Percentiles rank a stretch among this genome's conserved stretches.
These are phyloP conservation scores for Drosophila mimetica DNA, from an alignment of 2,888 invertebrate species.

Conservation along the genomic window DNA sequence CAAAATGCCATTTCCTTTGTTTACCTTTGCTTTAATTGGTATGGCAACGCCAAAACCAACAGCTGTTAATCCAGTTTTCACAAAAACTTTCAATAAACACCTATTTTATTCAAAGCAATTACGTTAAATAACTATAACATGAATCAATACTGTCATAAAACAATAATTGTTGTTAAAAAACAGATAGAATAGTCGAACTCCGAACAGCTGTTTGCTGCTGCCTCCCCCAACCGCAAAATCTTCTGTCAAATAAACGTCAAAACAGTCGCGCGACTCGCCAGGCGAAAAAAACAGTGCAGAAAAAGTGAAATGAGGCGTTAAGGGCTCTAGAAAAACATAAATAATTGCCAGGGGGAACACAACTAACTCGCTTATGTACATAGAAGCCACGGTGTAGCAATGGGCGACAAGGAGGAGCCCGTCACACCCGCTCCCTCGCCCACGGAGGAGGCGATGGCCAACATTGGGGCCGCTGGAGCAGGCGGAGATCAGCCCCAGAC, in stretches of 20 bases:
- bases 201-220: conserved; percentile 16
- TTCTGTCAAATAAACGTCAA: conserved; percentile 73
- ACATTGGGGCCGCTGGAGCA: conserved; percentile 43
- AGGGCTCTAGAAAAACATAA: conserved; percentile 36
- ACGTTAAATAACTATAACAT: not conserved
- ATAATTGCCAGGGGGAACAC: conserved; percentile 6
- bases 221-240: conserved; percentile 1
- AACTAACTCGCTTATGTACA: conserved; percentile 51
- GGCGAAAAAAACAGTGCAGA: conserved; percentile 28
- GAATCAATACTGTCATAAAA: too few species aligned
- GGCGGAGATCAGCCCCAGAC: conserved; percentile 14
- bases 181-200: not conserved
- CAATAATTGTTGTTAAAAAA: not conserved
- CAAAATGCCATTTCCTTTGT: not conserved
- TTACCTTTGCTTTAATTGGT: not conserved
- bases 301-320: conserved; percentile 52
- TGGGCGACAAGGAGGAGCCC: conserved; percentile 75
- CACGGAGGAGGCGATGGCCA: conserved; percentile 69
- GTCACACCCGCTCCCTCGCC: conserved; percentile 76
- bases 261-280: conserved; percentile 56
- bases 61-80: conserved; percentile 8
- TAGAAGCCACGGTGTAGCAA: conserved; percentile 24
- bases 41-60: conserved; percentile 1
- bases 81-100: not conserved
- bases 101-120: not conserved